These are phyloP conservation scores for Lepidurus packardi DNA, from an alignment of 1,140 invertebrate species.

Conservation along the genomic window DNA sequence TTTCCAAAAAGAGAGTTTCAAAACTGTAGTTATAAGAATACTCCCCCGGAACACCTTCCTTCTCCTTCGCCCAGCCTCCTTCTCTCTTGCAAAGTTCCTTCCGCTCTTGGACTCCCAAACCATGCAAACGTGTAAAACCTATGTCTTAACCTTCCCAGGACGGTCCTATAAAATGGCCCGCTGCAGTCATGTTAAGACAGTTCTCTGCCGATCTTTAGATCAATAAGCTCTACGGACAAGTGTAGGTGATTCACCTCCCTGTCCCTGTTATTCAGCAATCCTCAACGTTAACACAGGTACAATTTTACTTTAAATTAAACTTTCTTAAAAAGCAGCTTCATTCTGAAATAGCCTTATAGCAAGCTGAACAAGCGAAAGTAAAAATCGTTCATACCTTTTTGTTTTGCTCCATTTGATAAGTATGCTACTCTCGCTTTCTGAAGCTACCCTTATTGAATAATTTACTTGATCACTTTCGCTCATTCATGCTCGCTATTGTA, in stretches of 20 bases:
- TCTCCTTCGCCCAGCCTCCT: conserved; percentile 5
- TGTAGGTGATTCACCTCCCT: not conserved
- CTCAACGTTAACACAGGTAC: not conserved
- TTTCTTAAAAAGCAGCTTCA: not conserved
- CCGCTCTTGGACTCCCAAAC: not conserved
- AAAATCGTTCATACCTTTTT: too few species aligned
- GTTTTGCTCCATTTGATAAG: too few species aligned
- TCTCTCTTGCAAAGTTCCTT: not conserved
- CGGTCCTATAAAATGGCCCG: conserved; percentile 1
- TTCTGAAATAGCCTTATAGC: too few species aligned
- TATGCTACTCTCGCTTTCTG: too few species aligned
- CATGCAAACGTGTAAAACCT: not conserved
- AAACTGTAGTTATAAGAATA: not conserved
- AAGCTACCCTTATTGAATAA: too few species aligned
- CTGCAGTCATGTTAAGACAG: conserved; percentile 8
- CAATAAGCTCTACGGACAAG: conserved; percentile 10
- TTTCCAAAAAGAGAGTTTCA: conserved; percentile 5
- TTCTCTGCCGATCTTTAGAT: not conserved
- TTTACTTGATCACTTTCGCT: too few species aligned
- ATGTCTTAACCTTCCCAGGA: not conserved
- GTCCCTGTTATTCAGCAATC: not conserved
- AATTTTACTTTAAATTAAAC: not conserved
- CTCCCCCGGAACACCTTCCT: conserved; percentile 12
- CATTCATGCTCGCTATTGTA: too few species aligned
- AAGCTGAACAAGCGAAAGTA: too few species aligned